Conservation (phyloP, 37 sponge, comb jelly and placozoan genomes). For the Spongia lamella region DNA sequence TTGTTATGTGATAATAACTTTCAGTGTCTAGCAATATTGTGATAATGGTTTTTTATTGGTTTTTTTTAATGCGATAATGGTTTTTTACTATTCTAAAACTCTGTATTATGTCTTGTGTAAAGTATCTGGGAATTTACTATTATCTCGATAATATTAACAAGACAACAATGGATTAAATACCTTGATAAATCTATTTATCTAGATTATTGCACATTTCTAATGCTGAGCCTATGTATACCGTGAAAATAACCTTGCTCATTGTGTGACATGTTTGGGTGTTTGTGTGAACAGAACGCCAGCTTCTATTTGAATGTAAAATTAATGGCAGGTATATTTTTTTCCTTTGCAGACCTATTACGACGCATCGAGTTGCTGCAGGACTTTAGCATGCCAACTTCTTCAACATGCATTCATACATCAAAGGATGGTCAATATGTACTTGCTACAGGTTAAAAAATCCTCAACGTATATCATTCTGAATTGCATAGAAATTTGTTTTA, state of each 20-base stretch:
- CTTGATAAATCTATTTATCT: too few relatives aligned
- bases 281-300: not conserved
- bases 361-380: conserved; percentile 94
- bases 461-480: not conserved
- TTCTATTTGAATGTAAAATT: not conserved
- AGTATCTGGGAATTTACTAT: too few relatives aligned
- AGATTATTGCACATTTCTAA: too few relatives aligned
- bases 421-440: conserved; percentile 85
- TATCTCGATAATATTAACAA: too few relatives aligned
- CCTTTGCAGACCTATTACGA: conserved; percentile 55
- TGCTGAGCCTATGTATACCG: not conserved
- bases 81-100: too few relatives aligned
- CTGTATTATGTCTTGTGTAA: too few relatives aligned
- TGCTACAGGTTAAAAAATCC: conserved; percentile 55
- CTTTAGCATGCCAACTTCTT: conserved; percentile 89
- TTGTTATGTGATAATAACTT: too few relatives aligned
- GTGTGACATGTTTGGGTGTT: not conserved
- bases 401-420: conserved; percentile 55
- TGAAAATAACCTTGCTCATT: not conserved
- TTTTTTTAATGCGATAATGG: too few relatives aligned
- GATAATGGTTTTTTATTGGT: too few relatives aligned
- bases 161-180: too few relatives aligned
- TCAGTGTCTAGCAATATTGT: too few relatives aligned
- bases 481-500: not conserved
- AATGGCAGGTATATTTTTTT: not conserved